Percentiles rank a stretch among this genome's conserved stretches.
Evolutionary conservation across 1,140 invertebrate genomes (phyloP).

Genomic region (Drosophila kurseongensis): DNA sequence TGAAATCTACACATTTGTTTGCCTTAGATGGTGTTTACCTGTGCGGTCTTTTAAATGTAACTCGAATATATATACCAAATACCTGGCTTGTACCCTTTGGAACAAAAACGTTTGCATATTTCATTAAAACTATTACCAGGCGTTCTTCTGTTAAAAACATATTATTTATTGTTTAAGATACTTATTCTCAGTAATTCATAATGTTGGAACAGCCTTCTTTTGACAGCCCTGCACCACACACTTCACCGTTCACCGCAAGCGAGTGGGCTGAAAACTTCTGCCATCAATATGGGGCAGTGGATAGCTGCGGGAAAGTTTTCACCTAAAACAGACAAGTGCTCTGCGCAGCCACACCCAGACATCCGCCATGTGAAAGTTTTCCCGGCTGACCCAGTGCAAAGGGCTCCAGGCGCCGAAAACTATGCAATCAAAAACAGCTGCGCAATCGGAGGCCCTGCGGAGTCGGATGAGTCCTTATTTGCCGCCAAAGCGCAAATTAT

Average conservation of each 20-base stretch:
- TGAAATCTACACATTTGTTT: too few species aligned
- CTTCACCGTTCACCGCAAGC: constrained; percentile 10
- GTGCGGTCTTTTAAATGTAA: too few species aligned
- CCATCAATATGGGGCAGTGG: constrained; percentile 55
- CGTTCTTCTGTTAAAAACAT: not conserved
- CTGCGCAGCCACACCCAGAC: constrained; percentile 9
- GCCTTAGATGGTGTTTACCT: too few species aligned
- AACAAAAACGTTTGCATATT: not conserved
- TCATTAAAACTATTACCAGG: not conserved
- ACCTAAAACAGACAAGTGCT: constrained; percentile 71
- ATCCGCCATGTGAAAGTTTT: constrained; percentile 42
- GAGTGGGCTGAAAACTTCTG: constrained; percentile 30
- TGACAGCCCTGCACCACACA: not conserved
- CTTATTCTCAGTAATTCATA: not conserved
- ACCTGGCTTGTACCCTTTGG: not conserved
- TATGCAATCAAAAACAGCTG: constrained; percentile 60
- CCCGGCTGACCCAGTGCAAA: constrained; percentile 23
- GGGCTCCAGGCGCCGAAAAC: constrained; percentile 32
- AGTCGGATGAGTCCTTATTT: not conserved
- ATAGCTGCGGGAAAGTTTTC: constrained; percentile 68
- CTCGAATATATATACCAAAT: too few species aligned
- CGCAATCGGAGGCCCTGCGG: constrained; percentile 12
- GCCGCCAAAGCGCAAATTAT: constrained; percentile 4
- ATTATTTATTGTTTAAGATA: too few species aligned
- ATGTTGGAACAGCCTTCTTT: not conserved